Conservation (phyloP, 2,888 invertebrate species). For the Timema cristinae region DNA sequence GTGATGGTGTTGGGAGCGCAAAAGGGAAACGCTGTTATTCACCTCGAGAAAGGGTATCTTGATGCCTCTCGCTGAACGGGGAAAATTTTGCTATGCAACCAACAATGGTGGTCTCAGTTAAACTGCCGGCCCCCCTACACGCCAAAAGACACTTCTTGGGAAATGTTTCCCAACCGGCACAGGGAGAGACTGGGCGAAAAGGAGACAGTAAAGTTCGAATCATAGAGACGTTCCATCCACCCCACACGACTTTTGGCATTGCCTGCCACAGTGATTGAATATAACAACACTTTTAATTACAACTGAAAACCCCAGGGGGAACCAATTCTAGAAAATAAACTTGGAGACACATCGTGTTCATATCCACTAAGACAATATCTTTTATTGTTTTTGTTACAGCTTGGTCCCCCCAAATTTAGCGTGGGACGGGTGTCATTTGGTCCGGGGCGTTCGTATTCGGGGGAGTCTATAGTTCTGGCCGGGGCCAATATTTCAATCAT, state of each 20-base stretch:
- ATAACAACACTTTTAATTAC: too few species aligned
- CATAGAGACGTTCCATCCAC: slow-evolving; percentile 86
- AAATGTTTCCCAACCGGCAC: slow-evolving; percentile 62
- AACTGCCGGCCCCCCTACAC: slow-evolving; percentile 97
- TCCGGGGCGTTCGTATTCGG: slow-evolving; percentile 84
- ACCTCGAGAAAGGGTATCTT: slow-evolving; percentile 87
- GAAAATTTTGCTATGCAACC: slow-evolving; percentile 74
- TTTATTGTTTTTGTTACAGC: slow-evolving; percentile 51
- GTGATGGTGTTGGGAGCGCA: slow-evolving; percentile 54
- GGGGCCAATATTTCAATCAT: slow-evolving; percentile 82
- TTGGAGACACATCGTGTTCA: too few species aligned
- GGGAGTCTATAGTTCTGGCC: slow-evolving; percentile 87
- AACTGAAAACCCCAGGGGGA: too few species aligned
- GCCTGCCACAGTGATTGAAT: slow-evolving; percentile 70
- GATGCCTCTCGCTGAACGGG: slow-evolving; percentile 77
- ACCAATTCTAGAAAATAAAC: too few species aligned
- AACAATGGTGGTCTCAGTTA: slow-evolving; percentile 95
- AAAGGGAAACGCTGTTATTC: slow-evolving; percentile 77
- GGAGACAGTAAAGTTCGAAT: slow-evolving; percentile 48
- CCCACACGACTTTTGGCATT: slow-evolving; percentile 76
- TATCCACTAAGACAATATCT: too few species aligned
- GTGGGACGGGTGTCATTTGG: slow-evolving; percentile 84
- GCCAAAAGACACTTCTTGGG: slow-evolving; percentile 94
- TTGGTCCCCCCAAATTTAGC: slow-evolving; percentile 98
- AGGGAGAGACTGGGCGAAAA: slow-evolving; percentile 51